Evolutionary conservation across 2,113 vertebrate species (phyloP).

Genomic region (Narcine bancroftii): DNA sequence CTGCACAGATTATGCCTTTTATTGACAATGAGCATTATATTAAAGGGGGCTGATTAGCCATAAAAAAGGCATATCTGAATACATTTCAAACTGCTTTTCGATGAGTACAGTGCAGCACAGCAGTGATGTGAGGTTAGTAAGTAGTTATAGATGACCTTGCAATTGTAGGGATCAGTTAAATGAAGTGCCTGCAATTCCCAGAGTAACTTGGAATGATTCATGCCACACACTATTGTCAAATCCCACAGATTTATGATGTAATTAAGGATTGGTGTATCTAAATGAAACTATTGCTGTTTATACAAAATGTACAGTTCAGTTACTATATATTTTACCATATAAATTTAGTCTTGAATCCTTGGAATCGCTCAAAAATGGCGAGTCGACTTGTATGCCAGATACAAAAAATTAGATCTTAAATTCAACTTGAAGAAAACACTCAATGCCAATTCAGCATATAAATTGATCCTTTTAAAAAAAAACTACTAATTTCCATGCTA

Average conservation of each 20-base stretch:
- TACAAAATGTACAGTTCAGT: no score
- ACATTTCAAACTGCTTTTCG: background rate
- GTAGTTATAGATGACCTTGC: background rate
- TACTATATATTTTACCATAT: no score
- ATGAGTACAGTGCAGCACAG: background rate
- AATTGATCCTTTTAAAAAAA: no score
- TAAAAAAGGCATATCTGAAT: background rate
- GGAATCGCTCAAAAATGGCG: no score
- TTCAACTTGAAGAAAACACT: no score
- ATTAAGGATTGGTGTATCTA: background rate
- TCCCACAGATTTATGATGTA: background rate
- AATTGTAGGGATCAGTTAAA: background rate
- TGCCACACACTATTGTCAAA: background rate
- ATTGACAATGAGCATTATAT: background rate
- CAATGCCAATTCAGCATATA: no score
- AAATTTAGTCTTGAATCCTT: no score
- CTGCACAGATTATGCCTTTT: background rate
- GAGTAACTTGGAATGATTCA: background rate
- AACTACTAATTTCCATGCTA: no score
- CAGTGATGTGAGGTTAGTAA: background rate
- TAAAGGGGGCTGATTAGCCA: background rate
- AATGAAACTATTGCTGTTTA: background rate
- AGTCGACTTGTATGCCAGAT: no score
- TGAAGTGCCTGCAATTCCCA: background rate
- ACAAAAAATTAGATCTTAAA: no score